A percentile compares a stretch with the other conserved stretches of the same genome.
Evolutionary conservation across 2,113 vertebrate species (phyloP).

Genomic region (Alaudala cheleensis): DNA sequence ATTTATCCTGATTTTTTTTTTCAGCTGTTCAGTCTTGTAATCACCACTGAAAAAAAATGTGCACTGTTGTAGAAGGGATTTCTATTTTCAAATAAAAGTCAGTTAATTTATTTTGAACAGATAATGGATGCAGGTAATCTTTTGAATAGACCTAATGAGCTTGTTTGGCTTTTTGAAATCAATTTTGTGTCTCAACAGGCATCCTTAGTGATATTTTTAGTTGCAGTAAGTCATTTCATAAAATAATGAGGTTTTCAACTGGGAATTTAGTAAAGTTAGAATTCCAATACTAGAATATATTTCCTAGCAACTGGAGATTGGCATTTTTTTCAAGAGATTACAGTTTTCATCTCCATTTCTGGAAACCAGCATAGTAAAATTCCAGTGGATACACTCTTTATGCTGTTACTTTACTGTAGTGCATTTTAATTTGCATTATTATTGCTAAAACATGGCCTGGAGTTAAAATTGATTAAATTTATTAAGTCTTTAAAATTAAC

Average conservation of each 20-base stretch:
- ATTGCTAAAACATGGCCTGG: not conserved
- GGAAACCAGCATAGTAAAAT: not conserved
- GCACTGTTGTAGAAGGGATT: not conserved
- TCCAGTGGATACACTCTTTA: not conserved
- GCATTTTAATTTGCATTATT: not conserved
- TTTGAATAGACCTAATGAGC: constrained; percentile 8
- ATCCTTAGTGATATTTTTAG: constrained; percentile 10
- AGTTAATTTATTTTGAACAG: not conserved
- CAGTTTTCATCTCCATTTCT: not conserved
- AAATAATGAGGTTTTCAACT: constrained; percentile 14
- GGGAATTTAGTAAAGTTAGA: not conserved
- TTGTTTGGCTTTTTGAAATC: constrained; percentile 30
- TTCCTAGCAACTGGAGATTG: not conserved
- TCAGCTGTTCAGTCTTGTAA: not conserved
- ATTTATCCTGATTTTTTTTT: not conserved
- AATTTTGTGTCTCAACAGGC: not conserved
- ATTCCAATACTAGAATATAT: not conserved
- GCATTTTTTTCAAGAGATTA: not conserved
- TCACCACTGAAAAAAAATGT: not conserved
- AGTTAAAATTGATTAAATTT: not conserved
- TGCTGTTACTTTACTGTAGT: not conserved
- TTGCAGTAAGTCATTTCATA: constrained; percentile 3
- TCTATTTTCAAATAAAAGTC: not conserved
- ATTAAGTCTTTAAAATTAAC: not conserved
- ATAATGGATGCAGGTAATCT: not conserved